Evolutionary conservation across 2,113 vertebrate genomes (phyloP).

Genomic region (Scomber colias): DNA sequence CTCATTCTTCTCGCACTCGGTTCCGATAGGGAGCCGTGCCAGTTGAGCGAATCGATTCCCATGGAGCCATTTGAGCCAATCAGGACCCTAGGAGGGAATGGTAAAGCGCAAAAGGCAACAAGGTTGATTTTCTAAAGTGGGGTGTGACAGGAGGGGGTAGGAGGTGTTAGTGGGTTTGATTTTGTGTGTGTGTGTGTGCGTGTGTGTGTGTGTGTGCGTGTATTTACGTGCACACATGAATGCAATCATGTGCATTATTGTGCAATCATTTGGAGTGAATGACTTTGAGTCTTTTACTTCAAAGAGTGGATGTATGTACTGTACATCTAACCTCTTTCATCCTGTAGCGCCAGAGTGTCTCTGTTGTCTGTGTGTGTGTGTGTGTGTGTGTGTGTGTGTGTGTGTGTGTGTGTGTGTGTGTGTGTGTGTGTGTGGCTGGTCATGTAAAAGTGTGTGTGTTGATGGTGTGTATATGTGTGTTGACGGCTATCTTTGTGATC

Average conservation of each 20-base stretch:
- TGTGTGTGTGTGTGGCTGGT: background rate
- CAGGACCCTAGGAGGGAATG: conserved; percentile 50
- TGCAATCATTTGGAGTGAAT: conserved; percentile 15
- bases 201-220: too few species aligned
- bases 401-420: background rate
- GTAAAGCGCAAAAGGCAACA: conserved; percentile 59
- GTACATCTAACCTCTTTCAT: background rate
- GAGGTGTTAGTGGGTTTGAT: conserved; percentile 54
- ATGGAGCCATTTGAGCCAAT: conserved; percentile 71
- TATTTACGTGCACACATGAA: background rate
- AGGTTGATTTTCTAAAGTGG: conserved; percentile 68
- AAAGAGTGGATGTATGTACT: background rate
- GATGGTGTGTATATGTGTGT: background rate
- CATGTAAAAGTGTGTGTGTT: conserved; percentile 3
- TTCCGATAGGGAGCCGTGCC: conserved; percentile 62
- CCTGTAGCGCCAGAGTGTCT: background rate
- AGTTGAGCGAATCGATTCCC: conserved; percentile 70
- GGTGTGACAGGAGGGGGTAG: conserved; percentile 60
- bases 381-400: background rate
- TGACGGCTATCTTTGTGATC: conserved; percentile 47
- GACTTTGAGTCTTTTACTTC: background rate
- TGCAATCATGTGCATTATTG: conserved; percentile 32
- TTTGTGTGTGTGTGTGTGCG: conserved; percentile 40
- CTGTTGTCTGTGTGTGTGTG: conserved; percentile 2
- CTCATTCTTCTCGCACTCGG: conserved; percentile 42